Evolutionary conservation across 2,888 invertebrate genomes (phyloP).

Genomic region (Abrostola triplasia): DNA sequence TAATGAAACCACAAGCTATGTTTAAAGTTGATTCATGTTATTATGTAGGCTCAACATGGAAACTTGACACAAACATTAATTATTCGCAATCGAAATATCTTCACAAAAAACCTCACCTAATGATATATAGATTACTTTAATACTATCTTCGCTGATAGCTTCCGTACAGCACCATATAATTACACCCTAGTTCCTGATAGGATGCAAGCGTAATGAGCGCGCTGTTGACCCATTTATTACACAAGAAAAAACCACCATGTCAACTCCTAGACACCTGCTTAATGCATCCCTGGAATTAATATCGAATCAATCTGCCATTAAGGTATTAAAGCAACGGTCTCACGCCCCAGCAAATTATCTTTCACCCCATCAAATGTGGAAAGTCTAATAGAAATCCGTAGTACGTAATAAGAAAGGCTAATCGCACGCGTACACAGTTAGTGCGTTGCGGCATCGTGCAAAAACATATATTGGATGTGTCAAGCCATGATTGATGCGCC

Average conservation of each 20-base stretch:
- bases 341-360: slow-evolving; percentile 85
- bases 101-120: slow-evolving; percentile 47
- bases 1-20: slow-evolving; percentile 14
- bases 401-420: slow-evolving; percentile 85
- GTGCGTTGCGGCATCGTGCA: slow-evolving; percentile 71
- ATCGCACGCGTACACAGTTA: slow-evolving; percentile 79
- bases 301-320: slow-evolving; percentile 87
- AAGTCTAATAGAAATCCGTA: slow-evolving; percentile 86
- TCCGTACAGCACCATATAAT: slow-evolving; percentile 52
- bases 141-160: slow-evolving; percentile 50
- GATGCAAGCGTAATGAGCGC: slow-evolving; percentile 50
- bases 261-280: slow-evolving; percentile 71
- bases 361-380: slow-evolving; percentile 86
- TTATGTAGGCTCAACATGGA: slow-evolving; percentile 27
- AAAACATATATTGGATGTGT: slow-evolving; percentile 88
- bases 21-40: slow-evolving; percentile 43
- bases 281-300: slow-evolving; percentile 79
- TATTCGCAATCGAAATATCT: slow-evolving; percentile 49
- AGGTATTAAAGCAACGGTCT: slow-evolving; percentile 70
- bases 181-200: slow-evolving; percentile 55
- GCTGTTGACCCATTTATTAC: slow-evolving; percentile 62
- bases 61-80: slow-evolving; percentile 41
- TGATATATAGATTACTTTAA: slow-evolving; percentile 56
- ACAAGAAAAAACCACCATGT: slow-evolving; percentile 67
- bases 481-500: slow-evolving; percentile 86